These are phyloP conservation scores for Tenualosa ilisha DNA, from an alignment of 2,797 vertebrate genomes.

Conservation along the genomic window DNA sequence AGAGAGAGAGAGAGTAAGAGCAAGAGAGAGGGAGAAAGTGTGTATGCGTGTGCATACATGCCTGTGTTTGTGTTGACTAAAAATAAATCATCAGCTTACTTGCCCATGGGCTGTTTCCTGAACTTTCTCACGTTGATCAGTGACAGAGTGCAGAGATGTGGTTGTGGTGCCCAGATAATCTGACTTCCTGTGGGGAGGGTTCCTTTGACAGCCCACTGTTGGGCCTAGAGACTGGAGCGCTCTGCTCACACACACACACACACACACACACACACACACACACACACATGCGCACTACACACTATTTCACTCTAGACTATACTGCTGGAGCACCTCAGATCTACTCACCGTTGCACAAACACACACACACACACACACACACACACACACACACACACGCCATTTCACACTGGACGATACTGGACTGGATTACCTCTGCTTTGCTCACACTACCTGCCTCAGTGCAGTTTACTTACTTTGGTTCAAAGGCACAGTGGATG, in stretches of 20 bases:
- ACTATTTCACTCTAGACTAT: too few relatives aligned
- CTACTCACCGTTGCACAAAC: too few relatives aligned
- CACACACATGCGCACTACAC: neutral
- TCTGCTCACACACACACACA: neutral
- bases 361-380: too few relatives aligned
- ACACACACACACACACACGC: too few relatives aligned
- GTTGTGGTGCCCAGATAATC: neutral
- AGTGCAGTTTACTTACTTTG: too few relatives aligned
- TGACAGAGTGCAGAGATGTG: neutral
- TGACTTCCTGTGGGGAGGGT: constrained; percentile 27
- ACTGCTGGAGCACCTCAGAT: too few relatives aligned
- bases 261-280: neutral
- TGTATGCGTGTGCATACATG: neutral
- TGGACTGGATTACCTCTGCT: too few relatives aligned
- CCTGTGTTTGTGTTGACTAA: too few relatives aligned
- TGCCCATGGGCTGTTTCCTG: neutral
- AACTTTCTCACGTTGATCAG: neutral
- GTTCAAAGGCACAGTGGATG: neutral
- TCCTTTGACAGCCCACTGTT: neutral
- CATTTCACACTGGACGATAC: too few relatives aligned
- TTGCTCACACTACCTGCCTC: too few relatives aligned
- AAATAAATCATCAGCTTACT: neutral
- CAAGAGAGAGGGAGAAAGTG: neutral
- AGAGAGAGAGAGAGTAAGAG: too few relatives aligned
- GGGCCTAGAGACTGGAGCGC: neutral